Evolutionary conservation across 2,888 invertebrate species (phyloP).

Genomic region (Mystacides longicornis): DNA sequence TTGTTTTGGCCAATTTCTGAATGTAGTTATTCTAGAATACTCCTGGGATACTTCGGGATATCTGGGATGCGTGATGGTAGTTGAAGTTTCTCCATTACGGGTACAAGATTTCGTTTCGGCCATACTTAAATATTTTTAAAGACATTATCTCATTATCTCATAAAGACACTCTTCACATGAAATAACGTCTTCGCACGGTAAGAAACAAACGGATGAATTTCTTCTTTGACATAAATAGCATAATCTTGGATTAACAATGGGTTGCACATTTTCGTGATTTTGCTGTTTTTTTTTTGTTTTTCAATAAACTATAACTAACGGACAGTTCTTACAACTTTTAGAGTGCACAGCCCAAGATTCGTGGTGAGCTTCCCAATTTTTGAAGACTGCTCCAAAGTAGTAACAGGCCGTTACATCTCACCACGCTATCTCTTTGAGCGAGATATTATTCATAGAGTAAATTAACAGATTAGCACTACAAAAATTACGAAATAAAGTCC

Average conservation of each 20-base stretch:
- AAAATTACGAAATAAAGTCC: too few species aligned
- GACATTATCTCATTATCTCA: too few species aligned
- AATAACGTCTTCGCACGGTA: not conserved
- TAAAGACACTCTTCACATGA: not conserved
- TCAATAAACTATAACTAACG: not conserved
- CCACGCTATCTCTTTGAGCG: too few species aligned
- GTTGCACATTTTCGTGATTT: too few species aligned
- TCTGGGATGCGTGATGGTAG: not conserved
- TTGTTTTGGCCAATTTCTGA: not conserved
- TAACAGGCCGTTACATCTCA: not conserved
- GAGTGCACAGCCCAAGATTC: not conserved
- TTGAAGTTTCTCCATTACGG: too few species aligned
- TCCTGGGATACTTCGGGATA: not conserved
- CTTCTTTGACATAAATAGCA: not conserved
- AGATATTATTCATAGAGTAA: too few species aligned
- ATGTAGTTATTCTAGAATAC: not conserved
- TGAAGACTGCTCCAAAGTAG: not conserved
- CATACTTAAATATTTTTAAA: too few species aligned
- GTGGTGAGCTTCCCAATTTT: not conserved
- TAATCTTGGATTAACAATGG: too few species aligned
- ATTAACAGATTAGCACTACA: too few species aligned
- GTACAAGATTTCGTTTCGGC: too few species aligned
- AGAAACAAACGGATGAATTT: not conserved
- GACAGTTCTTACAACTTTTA: not conserved
- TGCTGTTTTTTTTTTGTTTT: too few species aligned